Conservation (phyloP, 2,888 invertebrate species). For the Rhodophaea formosa region DNA sequence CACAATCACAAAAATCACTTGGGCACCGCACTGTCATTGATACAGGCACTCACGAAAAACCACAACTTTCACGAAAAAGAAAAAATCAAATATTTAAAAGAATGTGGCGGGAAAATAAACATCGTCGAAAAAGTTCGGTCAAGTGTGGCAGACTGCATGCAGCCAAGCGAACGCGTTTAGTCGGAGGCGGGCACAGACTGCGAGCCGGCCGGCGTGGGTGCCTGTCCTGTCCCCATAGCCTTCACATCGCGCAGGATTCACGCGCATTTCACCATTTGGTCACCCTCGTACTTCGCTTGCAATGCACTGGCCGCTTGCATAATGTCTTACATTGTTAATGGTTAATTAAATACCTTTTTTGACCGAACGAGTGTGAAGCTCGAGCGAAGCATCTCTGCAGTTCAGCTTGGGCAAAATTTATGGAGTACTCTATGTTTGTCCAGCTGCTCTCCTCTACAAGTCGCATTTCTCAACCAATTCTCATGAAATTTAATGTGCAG, state of each 20-base stretch:
- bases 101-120: conserved; percentile 63
- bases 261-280: conserved; percentile 63
- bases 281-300: conserved; percentile 52
- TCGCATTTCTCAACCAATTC: no score
- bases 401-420: no score
- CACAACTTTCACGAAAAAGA: conserved; percentile 37
- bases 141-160: conserved; percentile 32
- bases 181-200: conserved; percentile 56
- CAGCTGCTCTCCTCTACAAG: no score
- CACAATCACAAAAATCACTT: conserved; percentile 41
- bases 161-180: conserved; percentile 47
- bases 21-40: conserved; percentile 43
- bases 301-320: conserved; percentile 43
- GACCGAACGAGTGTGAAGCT: no score
- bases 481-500: no score
- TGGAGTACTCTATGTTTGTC: no score
- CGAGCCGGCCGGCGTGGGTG: conserved; percentile 55
- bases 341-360: no score
- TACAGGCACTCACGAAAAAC: conserved; percentile 45
- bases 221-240: conserved; percentile 33
- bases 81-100: conserved; percentile 34
- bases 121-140: conserved; percentile 69
- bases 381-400: no score
- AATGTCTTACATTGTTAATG: conserved; percentile 27
- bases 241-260: conserved; percentile 63